Evolutionary conservation across 2,888 invertebrate species (phyloP), one percentile per base, ranked within the genome.

Genomic region (Rhogogaster chlorosoma): DNA sequence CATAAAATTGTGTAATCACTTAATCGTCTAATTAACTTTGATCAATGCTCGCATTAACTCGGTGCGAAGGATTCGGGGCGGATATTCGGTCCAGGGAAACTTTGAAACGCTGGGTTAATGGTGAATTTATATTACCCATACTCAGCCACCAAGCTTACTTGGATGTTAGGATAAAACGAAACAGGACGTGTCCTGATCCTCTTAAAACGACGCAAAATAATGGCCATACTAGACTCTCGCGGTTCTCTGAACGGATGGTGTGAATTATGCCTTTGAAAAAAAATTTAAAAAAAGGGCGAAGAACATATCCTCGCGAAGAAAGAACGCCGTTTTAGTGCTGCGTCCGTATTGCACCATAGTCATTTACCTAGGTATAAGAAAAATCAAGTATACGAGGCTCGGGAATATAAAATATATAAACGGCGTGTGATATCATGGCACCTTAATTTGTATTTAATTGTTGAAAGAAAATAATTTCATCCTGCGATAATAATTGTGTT

Each of bases 11-110:
- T 42, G 38, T 42, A 32, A 32, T 67, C 67, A 32, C 67, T 29
- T 67, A 67, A 67, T 67, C 67, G 67, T 67, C 67, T 67, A 32
- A 67, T 67, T 67, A 67, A 32, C 67, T 32, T 67, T 67, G 26
- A 67, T 67, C 32, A 67, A 32, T 67, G 61, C 22, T 61, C 61
- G 61, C 12, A 26, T 61, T 61, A 26, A 61, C 22, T 0, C 26
- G 61, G 1, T 61, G 12, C 2, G 12, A 61, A 61, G 26, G 26
- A 61, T 26, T 61, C 61, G 5, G 61, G 61, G 26, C 12, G 0
- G 26, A 12, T 61, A 12, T 26, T 61, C 26, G 12, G 22, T 26
- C 9, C 2, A 61, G 0, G 53, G 10, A 61, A 61, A 61, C 26
- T 61, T 26, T 4, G 22, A 26, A 26, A 61, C 61, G 12, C 10